phyloP scores from a whole-genome alignment of 2,797 vertebrate species.

The Spinibarbus caldwelli region DNA sequence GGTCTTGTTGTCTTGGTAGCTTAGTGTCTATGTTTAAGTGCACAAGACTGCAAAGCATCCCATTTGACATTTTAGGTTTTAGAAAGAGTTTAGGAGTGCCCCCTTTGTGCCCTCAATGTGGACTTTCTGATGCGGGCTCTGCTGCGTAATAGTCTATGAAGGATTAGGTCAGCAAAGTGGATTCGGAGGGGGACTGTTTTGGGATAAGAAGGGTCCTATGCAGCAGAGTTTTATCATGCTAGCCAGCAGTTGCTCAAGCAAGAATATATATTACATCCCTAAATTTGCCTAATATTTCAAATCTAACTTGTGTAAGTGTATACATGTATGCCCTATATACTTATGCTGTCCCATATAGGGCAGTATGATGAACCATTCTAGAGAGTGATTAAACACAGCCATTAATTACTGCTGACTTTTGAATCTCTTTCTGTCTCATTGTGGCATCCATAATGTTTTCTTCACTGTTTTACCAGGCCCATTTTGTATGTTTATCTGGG shows the following conservation, averaged over 20 bases:
- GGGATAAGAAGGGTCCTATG: not conserved
- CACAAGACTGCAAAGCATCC: not conserved
- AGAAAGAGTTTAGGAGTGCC: not conserved
- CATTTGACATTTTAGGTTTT: not conserved
- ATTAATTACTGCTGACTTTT: conserved; percentile 53
- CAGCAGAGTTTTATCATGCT: not conserved
- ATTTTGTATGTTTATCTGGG: conserved; percentile 16
- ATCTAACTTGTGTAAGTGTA: not conserved
- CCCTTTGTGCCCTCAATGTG: not conserved
- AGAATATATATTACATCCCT: not conserved
- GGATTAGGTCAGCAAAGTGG: not conserved
- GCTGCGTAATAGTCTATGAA: not conserved
- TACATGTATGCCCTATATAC: not conserved
- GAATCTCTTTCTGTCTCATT: not conserved
- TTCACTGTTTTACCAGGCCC: not conserved
- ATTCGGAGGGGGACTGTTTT: not conserved
- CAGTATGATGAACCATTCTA: conserved; percentile 45
- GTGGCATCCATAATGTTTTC: conserved; percentile 1
- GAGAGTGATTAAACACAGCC: conserved; percentile 54
- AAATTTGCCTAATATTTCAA: not conserved
- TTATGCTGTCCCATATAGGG: conserved; percentile 47
- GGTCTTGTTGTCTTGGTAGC: not conserved
- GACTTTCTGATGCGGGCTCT: not conserved
- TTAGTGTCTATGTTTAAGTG: not conserved
- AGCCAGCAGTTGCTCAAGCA: not conserved